phyloP scores from a whole-genome alignment of 2,113 vertebrate species.

The Phrynosoma platyrhinos region DNA sequence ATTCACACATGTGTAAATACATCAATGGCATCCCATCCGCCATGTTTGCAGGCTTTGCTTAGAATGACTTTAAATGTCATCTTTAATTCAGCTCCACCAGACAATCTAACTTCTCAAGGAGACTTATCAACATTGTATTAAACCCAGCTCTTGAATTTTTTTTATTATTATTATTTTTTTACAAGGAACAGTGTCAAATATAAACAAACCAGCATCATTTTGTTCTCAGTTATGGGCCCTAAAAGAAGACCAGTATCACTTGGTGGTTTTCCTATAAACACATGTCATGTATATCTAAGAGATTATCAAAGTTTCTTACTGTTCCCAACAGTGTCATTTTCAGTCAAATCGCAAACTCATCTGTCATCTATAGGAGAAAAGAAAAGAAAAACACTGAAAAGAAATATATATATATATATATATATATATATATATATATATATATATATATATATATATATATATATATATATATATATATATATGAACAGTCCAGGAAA shows the following conservation, averaged over 20 bases:
- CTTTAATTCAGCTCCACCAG: background rate
- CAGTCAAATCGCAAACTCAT: conserved; percentile 44
- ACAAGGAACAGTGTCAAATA: background rate
- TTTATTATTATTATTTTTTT: background rate
- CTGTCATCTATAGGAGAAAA: conserved; percentile 50
- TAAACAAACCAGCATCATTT: background rate
- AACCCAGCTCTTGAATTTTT: background rate
- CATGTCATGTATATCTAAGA: background rate
- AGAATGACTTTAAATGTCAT: background rate
- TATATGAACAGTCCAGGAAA: conserved; percentile 52
- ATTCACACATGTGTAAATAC: too few species aligned
- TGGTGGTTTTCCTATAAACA: background rate
- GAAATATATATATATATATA: too few species aligned
- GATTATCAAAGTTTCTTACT: conserved; percentile 54
- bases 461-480: too few species aligned
- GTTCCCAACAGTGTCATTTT: conserved; percentile 22
- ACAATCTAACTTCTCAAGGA: background rate
- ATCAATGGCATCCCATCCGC: background rate
- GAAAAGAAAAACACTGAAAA: background rate
- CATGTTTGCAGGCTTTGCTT: background rate
- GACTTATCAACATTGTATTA: too few species aligned
- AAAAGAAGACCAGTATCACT: background rate
- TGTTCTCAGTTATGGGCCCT: background rate
- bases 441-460: too few species aligned
- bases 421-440: too few species aligned